Evolutionary conservation across 2,888 invertebrate genomes (phyloP).

Genomic region (Corbicula japonica): DNA sequence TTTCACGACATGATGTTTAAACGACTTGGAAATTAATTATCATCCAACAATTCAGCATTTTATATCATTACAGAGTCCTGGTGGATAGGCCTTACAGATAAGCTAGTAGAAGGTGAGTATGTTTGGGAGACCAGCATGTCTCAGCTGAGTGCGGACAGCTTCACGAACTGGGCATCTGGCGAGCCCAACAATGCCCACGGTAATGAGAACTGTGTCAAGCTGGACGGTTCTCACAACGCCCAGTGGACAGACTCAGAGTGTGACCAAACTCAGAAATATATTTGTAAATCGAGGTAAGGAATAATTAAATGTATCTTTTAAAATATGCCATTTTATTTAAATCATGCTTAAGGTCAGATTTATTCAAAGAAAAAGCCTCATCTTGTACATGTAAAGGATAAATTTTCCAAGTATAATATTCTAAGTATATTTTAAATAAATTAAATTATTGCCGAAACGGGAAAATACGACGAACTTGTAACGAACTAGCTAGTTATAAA

Average conservation of each 20-base stretch:
- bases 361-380: too few species aligned
- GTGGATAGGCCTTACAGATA: conserved; percentile 53
- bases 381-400: too few species aligned
- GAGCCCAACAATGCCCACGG: conserved; percentile 24
- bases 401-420: too few species aligned
- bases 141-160: neutral
- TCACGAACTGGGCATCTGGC: conserved; percentile 19
- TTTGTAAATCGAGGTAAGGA: conserved; percentile 14
- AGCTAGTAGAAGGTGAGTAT: conserved; percentile 43
- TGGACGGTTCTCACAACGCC: neutral
- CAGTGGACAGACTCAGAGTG: conserved; percentile 23
- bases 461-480: too few species aligned
- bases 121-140: conserved; percentile 40
- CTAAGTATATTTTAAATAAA: too few species aligned
- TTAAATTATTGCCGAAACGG: too few species aligned
- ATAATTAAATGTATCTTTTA: conserved; percentile 1
- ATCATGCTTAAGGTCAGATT: too few species aligned
- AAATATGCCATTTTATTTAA: neutral
- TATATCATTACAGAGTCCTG: too few species aligned
- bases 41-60: too few species aligned
- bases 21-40: too few species aligned
- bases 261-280: neutral
- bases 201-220: conserved; percentile 48
- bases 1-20: too few species aligned
- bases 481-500: too few species aligned